phyloP scores from a whole-genome alignment of 2,797 vertebrate genomes.

The Salarias fasciatus region DNA sequence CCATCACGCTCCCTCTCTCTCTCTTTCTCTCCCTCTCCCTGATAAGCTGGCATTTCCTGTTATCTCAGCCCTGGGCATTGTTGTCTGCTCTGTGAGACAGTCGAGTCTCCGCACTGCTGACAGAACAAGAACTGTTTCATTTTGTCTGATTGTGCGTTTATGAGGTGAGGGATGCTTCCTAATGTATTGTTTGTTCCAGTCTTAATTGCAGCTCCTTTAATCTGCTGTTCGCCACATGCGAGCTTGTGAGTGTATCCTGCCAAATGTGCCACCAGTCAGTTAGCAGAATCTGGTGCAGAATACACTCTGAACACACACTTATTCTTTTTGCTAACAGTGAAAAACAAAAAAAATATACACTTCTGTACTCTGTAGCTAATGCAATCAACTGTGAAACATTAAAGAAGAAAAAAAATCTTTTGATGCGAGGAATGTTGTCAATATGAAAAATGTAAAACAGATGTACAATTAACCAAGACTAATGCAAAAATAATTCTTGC shows the following conservation, averaged over 20 bases:
- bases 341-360: no score
- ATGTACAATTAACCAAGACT: no score
- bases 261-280: conserved; percentile 31
- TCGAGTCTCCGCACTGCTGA: conserved; percentile 62
- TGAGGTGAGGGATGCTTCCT: conserved; percentile 43
- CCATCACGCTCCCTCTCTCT: conserved; percentile 44
- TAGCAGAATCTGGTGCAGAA: conserved; percentile 1
- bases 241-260: conserved; percentile 48
- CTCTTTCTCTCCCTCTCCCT: conserved; percentile 56
- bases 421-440: no score
- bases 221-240: conserved; percentile 56
- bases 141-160: conserved; percentile 62
- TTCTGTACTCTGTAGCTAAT: no score
- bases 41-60: conserved; percentile 85
- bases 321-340: no score
- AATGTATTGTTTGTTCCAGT: conserved; percentile 63
- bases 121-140: conserved; percentile 69
- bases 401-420: no score
- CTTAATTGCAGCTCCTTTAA: conserved; percentile 69
- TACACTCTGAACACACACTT: no score
- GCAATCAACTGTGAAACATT: no score
- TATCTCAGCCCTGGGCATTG: conserved; percentile 77
- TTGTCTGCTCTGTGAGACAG: conserved; percentile 73
- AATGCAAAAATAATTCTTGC: no score
- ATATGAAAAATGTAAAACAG: no score